These are phyloP conservation scores for Hydropsyche tenuis DNA, from an alignment of 1,140 invertebrate genomes.

Conservation along the genomic window DNA sequence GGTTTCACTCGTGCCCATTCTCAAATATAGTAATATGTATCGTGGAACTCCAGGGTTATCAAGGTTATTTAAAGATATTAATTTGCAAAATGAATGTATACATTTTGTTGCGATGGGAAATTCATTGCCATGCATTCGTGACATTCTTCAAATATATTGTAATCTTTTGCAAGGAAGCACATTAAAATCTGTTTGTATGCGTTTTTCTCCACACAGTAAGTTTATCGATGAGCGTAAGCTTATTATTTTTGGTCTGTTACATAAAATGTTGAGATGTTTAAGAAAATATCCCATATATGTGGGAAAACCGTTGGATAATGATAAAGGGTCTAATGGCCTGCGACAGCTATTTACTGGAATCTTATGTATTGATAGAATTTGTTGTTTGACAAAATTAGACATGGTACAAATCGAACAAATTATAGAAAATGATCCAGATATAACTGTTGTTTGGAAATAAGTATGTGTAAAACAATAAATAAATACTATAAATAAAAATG, in stretches of 20 bases:
- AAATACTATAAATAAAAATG: no score
- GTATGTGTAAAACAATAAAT: background rate
- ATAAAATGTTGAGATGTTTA: constrained; percentile 83
- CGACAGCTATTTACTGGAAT: constrained; percentile 80
- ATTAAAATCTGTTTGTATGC: constrained; percentile 82
- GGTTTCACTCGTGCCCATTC: constrained; percentile 85
- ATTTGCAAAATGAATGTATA: constrained; percentile 79
- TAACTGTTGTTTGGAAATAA: constrained; percentile 85
- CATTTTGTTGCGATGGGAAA: constrained; percentile 68
- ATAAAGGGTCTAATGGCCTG: constrained; percentile 58
- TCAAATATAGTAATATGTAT: constrained; percentile 95
- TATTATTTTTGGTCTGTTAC: constrained; percentile 89
- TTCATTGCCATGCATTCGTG: constrained; percentile 23
- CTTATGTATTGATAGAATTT: constrained; percentile 87
- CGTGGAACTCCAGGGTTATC: constrained; percentile 84
- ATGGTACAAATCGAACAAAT: constrained; percentile 83
- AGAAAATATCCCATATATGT: constrained; percentile 75
- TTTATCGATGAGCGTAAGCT: constrained; percentile 83
- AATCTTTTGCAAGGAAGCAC: constrained; percentile 69
- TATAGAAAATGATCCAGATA: constrained; percentile 84
- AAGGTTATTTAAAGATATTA: constrained; percentile 70
- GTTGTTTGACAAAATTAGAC: constrained; percentile 82
- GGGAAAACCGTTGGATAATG: constrained; percentile 54
- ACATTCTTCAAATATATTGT: constrained; percentile 45
- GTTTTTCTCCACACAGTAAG: constrained; percentile 61